A percentile compares a stretch with the other conserved stretches of the same genome.
phyloP scores from a whole-genome alignment of 2,888 invertebrate species.

The Sussaba pulchella region DNA sequence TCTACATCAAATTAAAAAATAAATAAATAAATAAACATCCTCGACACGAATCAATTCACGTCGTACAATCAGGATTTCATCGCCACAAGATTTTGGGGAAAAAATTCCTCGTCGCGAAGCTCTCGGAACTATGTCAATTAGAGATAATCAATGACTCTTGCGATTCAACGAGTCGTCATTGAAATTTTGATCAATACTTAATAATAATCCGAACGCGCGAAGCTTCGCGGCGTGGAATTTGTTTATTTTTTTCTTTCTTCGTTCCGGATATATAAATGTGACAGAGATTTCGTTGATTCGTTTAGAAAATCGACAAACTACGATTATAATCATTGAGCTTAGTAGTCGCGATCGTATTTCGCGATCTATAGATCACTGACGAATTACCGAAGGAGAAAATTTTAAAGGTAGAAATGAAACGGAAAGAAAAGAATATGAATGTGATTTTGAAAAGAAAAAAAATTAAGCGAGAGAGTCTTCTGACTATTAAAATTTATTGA shows the following conservation, averaged over 20 bases:
- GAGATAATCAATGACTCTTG: constrained; percentile 33
- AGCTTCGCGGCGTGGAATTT: constrained; percentile 31
- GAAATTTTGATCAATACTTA: constrained; percentile 31
- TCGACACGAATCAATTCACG: constrained; percentile 40
- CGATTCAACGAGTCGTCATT: constrained; percentile 13
- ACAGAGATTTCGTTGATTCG: constrained; percentile 17
- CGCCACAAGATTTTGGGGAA: too few relatives aligned
- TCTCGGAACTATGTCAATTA: constrained; percentile 63
- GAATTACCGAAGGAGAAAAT: constrained; percentile 8
- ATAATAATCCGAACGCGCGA: constrained; percentile 38
- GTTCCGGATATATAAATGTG: neutral
- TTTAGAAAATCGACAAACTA: constrained; percentile 26
- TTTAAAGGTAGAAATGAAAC: neutral
- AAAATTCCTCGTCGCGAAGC: constrained; percentile 50
- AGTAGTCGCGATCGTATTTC: constrained; percentile 33
- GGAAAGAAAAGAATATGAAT: neutral
- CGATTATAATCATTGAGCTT: constrained; percentile 44
- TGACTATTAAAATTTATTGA: constrained; percentile 38
- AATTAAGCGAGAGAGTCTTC: too few relatives aligned
- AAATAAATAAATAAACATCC: too few relatives aligned
- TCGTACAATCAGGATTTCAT: too few relatives aligned
- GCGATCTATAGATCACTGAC: constrained; percentile 32
- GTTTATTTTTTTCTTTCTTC: too few relatives aligned
- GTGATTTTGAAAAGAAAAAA: constrained; percentile 24
- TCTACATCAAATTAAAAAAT: constrained; percentile 59